phyloP scores from a whole-genome alignment of 2,113 vertebrate genomes.

The Leptocoma aspasia region DNA sequence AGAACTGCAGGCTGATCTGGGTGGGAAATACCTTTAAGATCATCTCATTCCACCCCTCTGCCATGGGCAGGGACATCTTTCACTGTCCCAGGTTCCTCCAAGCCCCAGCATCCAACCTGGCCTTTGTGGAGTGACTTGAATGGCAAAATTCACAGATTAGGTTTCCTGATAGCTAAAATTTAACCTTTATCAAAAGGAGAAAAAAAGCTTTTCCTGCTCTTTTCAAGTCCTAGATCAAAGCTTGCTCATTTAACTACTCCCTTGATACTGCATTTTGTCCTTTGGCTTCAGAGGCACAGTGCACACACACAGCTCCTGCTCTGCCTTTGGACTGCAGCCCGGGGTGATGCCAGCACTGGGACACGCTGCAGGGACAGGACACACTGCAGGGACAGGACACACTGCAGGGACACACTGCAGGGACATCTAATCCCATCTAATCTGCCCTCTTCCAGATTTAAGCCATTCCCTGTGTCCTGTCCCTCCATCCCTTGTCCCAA shows the following conservation, averaged over 20 bases:
- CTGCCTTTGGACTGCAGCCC: not conserved
- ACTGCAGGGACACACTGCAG: accelerated
- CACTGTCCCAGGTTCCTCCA: not conserved
- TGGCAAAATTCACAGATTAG: not conserved
- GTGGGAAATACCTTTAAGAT: not conserved
- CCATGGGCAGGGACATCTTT: not conserved
- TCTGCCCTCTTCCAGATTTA: not conserved
- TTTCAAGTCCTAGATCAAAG: conserved; percentile 20
- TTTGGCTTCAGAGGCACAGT: not conserved
- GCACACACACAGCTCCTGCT: not conserved
- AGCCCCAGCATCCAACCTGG: accelerated
- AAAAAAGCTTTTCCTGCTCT: not conserved
- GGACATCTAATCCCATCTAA: not conserved
- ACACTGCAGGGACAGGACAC: too few relatives aligned
- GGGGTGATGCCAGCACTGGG: not conserved
- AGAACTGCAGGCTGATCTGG: not conserved
- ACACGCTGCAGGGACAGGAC: not conserved
- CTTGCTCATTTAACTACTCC: not conserved
- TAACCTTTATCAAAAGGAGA: accelerated
- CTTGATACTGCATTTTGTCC: not conserved
- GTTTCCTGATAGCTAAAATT: not conserved
- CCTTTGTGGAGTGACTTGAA: not conserved
- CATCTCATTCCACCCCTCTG: not conserved
- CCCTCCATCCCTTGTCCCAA: too few relatives aligned
- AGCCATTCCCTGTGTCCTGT: too few relatives aligned